Evolutionary conservation across 2,888 invertebrate species (phyloP).

Genomic region (Drosophila rubida): DNA sequence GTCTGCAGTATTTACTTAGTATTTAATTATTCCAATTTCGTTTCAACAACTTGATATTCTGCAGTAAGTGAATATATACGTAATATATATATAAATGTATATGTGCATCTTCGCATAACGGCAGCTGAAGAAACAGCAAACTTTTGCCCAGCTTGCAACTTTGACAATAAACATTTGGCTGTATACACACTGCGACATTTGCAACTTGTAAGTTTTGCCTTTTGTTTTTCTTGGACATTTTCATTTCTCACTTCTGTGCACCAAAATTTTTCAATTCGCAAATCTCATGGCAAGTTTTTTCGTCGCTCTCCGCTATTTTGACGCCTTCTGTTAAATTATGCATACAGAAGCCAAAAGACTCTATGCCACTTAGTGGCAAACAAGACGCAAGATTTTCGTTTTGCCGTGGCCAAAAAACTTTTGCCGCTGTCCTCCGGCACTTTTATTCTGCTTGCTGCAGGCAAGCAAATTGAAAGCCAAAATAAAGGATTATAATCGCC

Average conservation of each 20-base stretch:
- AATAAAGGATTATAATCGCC: slow-evolving; percentile 9
- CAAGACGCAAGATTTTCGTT: slow-evolving; percentile 8
- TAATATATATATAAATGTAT: slow-evolving; percentile 24
- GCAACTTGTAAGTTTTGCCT: slow-evolving; percentile 46
- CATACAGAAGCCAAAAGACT: slow-evolving; percentile 44
- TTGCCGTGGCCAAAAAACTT: slow-evolving; percentile 10
- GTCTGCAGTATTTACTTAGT: slow-evolving; percentile 20
- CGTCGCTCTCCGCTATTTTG: slow-evolving; percentile 38
- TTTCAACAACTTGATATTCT: slow-evolving; percentile 11
- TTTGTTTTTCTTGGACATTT: slow-evolving; percentile 48
- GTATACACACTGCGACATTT: slow-evolving; percentile 56
- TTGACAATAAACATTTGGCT: slow-evolving; percentile 75
- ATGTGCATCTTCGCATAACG: slow-evolving; percentile 39
- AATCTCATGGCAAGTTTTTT: slow-evolving; percentile 50
- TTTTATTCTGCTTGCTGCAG: not conserved
- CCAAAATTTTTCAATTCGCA: slow-evolving; percentile 68
- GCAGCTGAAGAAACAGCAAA: slow-evolving; percentile 39
- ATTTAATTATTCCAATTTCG: slow-evolving; percentile 23
- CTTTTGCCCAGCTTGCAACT: slow-evolving; percentile 44
- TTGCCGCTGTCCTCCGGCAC: slow-evolving; percentile 5
- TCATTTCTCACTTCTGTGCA: slow-evolving; percentile 52
- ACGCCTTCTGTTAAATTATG: slow-evolving; percentile 69
- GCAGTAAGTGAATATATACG: slow-evolving; percentile 18
- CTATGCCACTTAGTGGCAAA: slow-evolving; percentile 57
- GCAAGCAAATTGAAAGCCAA: slow-evolving; percentile 15